Conservation (phyloP, 1,140 invertebrate species). For the Drosophila nikananu region DNA sequence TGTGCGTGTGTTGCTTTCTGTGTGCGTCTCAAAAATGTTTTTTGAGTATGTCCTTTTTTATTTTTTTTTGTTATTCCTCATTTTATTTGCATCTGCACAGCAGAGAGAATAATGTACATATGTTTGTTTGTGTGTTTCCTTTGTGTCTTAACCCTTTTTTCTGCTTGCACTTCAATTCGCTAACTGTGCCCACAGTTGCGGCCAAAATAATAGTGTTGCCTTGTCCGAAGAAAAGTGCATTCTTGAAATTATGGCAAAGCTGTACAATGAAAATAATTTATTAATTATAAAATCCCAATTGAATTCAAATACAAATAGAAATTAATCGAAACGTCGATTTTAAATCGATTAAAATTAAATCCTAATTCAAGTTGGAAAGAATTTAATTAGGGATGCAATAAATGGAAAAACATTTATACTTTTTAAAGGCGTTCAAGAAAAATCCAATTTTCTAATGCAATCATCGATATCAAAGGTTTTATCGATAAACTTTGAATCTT, state of each 20-base stretch:
- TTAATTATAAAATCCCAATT: not conserved
- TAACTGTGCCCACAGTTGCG: slow-evolving; percentile 22
- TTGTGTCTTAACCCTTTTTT: slow-evolving; percentile 19
- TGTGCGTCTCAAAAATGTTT: slow-evolving; percentile 19
- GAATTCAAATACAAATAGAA: not conserved
- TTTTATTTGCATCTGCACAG: slow-evolving; percentile 80
- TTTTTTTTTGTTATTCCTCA: slow-evolving; percentile 16
- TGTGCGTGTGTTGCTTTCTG: slow-evolving; percentile 8
- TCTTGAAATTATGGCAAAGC: not conserved
- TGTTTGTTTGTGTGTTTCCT: slow-evolving; percentile 17
- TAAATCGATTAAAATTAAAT: not conserved
- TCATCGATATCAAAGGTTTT: not conserved
- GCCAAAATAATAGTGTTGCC: slow-evolving; percentile 35
- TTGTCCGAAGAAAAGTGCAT: not conserved
- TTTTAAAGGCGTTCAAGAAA: too few species aligned
- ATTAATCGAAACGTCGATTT: not conserved
- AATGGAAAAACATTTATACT: too few species aligned
- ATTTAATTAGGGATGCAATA: not conserved
- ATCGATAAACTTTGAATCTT: not conserved
- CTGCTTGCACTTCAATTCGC: slow-evolving; percentile 36
- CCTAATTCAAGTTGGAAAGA: not conserved
- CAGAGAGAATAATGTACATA: slow-evolving; percentile 60
- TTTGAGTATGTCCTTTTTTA: slow-evolving; percentile 11
- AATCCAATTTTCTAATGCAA: not conserved
- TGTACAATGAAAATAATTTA: not conserved